phyloP scores from a whole-genome alignment of 1,140 invertebrate genomes.

The Calephelis virginiensis region DNA sequence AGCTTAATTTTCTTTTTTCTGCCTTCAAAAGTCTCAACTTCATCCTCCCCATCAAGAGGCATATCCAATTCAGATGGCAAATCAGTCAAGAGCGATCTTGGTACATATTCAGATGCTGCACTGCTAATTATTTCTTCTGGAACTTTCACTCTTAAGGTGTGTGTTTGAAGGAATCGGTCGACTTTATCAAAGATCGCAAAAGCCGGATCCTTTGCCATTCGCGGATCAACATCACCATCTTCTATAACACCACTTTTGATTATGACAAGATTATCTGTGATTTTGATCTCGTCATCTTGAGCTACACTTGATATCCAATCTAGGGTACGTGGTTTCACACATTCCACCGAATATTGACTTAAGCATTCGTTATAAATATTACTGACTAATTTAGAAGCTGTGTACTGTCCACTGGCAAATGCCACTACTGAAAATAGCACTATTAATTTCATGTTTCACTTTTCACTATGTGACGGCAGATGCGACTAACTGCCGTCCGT shows the following conservation, averaged over 20 bases:
- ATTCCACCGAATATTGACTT: slow-evolving; percentile 81
- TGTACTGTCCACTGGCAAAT: slow-evolving; percentile 56
- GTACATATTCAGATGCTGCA: slow-evolving; percentile 80
- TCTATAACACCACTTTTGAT: slow-evolving; percentile 79
- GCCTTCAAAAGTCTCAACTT: slow-evolving; percentile 79
- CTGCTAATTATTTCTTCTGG: slow-evolving; percentile 80
- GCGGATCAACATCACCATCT: slow-evolving; percentile 61
- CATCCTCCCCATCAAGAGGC: slow-evolving; percentile 82
- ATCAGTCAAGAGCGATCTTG: slow-evolving; percentile 82
- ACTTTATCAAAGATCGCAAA: slow-evolving; percentile 81
- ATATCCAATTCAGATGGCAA: slow-evolving; percentile 84
- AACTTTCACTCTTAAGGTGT: slow-evolving; percentile 82
- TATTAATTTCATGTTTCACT: slow-evolving; percentile 69
- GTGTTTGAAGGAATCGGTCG: slow-evolving; percentile 82
- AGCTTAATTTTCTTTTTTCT: slow-evolving; percentile 75
- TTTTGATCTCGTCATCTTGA: slow-evolving; percentile 83
- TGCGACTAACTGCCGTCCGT: slow-evolving; percentile 65
- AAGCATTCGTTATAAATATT: slow-evolving; percentile 83
- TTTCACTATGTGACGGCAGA: slow-evolving; percentile 57
- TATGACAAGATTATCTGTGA: slow-evolving; percentile 86
- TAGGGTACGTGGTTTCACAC: slow-evolving; percentile 87
- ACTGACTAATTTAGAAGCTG: slow-evolving; percentile 79
- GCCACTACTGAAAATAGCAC: slow-evolving; percentile 60
- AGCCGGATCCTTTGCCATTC: slow-evolving; percentile 61
- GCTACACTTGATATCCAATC: slow-evolving; percentile 84